phyloP scores from a whole-genome alignment of 1,140 invertebrate species.

The Rhopalosiphum padi region DNA sequence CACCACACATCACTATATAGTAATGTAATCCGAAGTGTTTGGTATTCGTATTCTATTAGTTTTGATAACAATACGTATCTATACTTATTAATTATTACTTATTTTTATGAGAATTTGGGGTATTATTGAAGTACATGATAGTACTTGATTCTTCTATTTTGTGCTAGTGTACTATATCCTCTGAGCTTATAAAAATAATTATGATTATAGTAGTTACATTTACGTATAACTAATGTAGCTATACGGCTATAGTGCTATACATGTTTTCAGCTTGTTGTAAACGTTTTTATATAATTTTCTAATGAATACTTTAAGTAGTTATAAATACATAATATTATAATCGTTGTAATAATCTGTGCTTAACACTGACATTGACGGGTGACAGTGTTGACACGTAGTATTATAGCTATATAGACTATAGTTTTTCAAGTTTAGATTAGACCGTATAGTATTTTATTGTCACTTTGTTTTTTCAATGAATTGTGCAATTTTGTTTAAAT shows the following conservation, averaged over 20 bases:
- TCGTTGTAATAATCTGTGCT: background rate
- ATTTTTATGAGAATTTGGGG: too few relatives aligned
- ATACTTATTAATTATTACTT: too few relatives aligned
- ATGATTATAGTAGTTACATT: too few relatives aligned
- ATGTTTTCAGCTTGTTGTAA: background rate
- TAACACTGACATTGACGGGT: background rate
- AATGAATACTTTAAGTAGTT: background rate
- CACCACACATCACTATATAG: too few relatives aligned
- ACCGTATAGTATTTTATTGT: background rate
- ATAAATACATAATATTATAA: background rate
- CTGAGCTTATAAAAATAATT: too few relatives aligned
- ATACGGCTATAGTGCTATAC: too few relatives aligned
- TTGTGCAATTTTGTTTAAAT: background rate
- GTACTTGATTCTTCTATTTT: too few relatives aligned
- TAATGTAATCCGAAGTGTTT: too few relatives aligned
- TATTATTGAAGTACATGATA: too few relatives aligned
- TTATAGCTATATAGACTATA: background rate
- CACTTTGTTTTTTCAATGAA: background rate
- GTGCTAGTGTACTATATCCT: too few relatives aligned
- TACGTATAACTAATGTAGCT: background rate
- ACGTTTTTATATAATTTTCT: background rate
- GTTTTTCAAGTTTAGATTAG: background rate
- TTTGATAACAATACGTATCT: too few relatives aligned
- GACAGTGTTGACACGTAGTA: background rate
- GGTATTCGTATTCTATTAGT: too few relatives aligned